Evolutionary conservation across 2,888 invertebrate species (phyloP), one percentile per base, ranked within the genome.

Genomic region (Drosophila helvetica): DNA sequence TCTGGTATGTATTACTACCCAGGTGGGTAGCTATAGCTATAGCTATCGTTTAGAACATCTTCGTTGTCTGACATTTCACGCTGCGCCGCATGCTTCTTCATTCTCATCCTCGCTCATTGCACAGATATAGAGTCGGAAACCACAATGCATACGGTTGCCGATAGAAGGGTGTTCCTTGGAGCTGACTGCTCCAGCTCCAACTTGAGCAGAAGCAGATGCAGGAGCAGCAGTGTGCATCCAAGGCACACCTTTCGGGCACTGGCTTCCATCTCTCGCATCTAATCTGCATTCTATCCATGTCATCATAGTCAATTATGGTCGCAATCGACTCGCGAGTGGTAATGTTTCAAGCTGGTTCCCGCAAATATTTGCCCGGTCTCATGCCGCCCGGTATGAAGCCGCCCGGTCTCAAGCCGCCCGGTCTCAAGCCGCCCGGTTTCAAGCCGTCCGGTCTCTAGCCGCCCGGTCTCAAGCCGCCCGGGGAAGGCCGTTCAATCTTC

Each of bases 231-330:
- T 33, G 33, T 33, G 33, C 33, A 33, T 33, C 5, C 33, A 33
- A 33, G 33, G 33, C 33, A 33, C 33, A 33, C 10, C 33, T 12
- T 17, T 45, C 19, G 38, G 25, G 12, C 55, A 45, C 56, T 63
- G 65, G 78, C 73, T 75, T 75, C 85, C 87, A 86, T 86, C 87
- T 78, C 73, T 74, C 75, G 78, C 74, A 77, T 78, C 70, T 66
- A 75, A 85, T 87, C 57, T 72, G 87, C 87, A 81, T 87, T 82
- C 72, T 78, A 79, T 71, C 48, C 77, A 69, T 85, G 61, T 85
- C 85, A 79, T 83, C 86, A 70, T 79, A 88, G 88, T 82, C 86
- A 70, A 68, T 70, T 55, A 66, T 66, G 69, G 47, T 70, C 88
- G 79, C 77, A 65, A 73, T 65, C 67, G 65, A 42, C 59, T 33